phyloP scores from a whole-genome alignment of 2,113 vertebrate species.

The Narcine bancroftii region DNA sequence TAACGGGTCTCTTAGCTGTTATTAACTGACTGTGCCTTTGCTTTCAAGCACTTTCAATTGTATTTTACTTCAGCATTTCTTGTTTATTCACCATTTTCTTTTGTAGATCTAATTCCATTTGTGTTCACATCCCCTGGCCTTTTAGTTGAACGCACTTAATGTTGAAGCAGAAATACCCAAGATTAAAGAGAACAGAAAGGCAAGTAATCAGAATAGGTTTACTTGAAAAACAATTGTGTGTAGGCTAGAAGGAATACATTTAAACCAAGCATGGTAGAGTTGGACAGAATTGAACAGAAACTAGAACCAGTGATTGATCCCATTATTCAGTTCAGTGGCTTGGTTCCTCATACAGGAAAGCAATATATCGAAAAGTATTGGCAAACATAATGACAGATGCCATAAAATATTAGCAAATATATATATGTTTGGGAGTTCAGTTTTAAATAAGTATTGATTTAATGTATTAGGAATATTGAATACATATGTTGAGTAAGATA shows the following conservation, averaged over 20 bases:
- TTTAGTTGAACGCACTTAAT: background rate
- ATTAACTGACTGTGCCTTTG: background rate
- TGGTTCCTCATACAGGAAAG: slow-evolving; percentile 26
- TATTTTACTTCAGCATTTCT: background rate
- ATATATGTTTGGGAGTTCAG: slow-evolving; percentile 22
- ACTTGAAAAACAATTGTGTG: slow-evolving; percentile 10
- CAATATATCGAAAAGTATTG: slow-evolving; percentile 33
- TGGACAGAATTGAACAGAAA: slow-evolving; percentile 8
- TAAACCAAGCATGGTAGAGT: background rate
- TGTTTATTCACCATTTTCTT: background rate
- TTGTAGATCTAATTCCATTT: background rate
- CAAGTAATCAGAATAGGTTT: background rate
- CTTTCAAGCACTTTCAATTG: background rate
- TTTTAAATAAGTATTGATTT: slow-evolving; percentile 32
- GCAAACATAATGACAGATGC: slow-evolving; percentile 25
- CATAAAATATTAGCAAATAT: slow-evolving; percentile 36
- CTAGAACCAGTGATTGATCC: slow-evolving; percentile 30
- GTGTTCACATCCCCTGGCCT: background rate
- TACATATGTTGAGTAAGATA: slow-evolving; percentile 36
- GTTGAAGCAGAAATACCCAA: background rate
- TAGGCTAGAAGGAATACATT: background rate
- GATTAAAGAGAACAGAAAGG: background rate
- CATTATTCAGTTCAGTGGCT: slow-evolving; percentile 26
- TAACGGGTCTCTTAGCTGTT: slow-evolving; percentile 15
- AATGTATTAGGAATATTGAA: slow-evolving; percentile 31